Base-by-base conservation (phyloP, 2,113 vertebrate genomes). In the Chinchilla lanigera region DNA sequence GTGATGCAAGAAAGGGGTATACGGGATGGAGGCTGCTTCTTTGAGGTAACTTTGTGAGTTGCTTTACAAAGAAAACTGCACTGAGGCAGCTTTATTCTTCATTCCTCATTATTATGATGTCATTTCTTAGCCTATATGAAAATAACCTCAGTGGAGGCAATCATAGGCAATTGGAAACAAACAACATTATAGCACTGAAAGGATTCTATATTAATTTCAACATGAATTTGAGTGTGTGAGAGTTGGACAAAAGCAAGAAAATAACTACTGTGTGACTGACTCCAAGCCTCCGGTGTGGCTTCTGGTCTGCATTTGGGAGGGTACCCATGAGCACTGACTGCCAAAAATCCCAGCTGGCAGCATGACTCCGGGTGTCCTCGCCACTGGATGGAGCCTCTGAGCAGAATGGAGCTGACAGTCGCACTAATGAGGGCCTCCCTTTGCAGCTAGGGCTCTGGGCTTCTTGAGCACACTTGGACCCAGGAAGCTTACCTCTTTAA, bases 401-500 rank as follows among this genome's bases (percentile, higher is more conserved):
- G 61, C 28, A 80, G 1, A 58, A 19, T 1, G 16, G 3, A 41
- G 35, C 54, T 89, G 44, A n/a, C 0, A 5, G 54, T 9, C 75
- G 9, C 47, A 38, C 14, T 38, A 33, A 28, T 2, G 26, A 90
- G 9, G 8, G 10, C 75, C 80, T 90, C 47, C 12, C 50, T 9
- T 28, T 47, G 0, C 22, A 41, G 4, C 3, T 2, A 33, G 65
- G 65, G 50, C 17, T 77, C n/a, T 38, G 33, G 14, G 33, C 38
- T 84, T 38, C 10, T 9, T 30, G 3, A 20, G 30, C 10, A n/a
- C n/a, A 6, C 47, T 94, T 67, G 83, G n/a, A n/a, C 89, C 85
- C 83, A 47, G 85, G 17, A 20, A 22, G 98, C 98, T 98, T 96
- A 99, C 99, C 99, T 99, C 99, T 99, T 99, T 99, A 98, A 99